These are phyloP conservation scores for Andrena bicolor DNA, from an alignment of 2,888 invertebrate genomes.

Conservation along the genomic window DNA sequence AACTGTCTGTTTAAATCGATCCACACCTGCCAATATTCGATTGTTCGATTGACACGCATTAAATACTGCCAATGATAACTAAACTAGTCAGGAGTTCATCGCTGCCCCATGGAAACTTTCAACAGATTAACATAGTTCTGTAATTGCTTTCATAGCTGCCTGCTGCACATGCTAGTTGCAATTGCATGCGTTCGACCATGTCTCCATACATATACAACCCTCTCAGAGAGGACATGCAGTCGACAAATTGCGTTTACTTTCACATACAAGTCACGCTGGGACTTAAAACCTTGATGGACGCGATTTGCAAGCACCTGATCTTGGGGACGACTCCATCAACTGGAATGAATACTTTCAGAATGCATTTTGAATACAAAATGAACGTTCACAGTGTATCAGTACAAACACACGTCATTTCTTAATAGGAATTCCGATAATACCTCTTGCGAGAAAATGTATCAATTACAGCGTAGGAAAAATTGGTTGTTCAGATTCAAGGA, in stretches of 20 bases:
- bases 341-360: not conserved
- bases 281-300: conserved; percentile 38
- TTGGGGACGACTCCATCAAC: not conserved
- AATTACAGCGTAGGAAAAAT: no score
- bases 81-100: conserved; percentile 42
- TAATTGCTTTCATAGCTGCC: conserved; percentile 58
- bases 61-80: conserved; percentile 7
- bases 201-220: conserved; percentile 22
- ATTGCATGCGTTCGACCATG: conserved; percentile 40
- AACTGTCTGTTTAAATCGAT: no score
- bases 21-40: no score
- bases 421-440: no score
- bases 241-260: conserved; percentile 58
- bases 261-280: conserved; percentile 19
- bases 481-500: no score
- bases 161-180: conserved; percentile 38
- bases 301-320: conserved; percentile 7
- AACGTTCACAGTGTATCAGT: no score
- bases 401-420: no score
- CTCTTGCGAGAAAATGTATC: no score
- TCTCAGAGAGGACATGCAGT: conserved; percentile 22
- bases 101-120: conserved; percentile 23
- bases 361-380: no score
- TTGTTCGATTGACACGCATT: no score
- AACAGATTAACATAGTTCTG: conserved; percentile 52